phyloP scores from a whole-genome alignment of 2,888 invertebrate species.

The Eutolmus rufibarbis region DNA sequence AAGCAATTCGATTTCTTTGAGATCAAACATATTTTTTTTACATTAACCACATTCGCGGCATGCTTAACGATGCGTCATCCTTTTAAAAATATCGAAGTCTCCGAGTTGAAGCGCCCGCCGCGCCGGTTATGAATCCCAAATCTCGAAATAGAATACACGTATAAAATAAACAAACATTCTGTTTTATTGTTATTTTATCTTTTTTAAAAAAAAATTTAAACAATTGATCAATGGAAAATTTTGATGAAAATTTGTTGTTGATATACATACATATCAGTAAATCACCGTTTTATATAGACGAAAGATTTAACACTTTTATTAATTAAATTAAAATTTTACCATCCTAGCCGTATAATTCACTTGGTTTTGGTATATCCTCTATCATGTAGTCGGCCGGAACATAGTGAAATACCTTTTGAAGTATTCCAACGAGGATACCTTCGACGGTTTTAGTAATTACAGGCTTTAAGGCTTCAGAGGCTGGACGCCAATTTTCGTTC shows the following conservation, averaged over 20 bases:
- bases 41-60: not conserved
- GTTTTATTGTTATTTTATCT: not conserved
- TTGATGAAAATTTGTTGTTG: not conserved
- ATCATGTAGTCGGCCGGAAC: constrained; percentile 74
- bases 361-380: constrained; percentile 65
- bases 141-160: not conserved
- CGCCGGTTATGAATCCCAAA: not conserved
- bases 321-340: not conserved
- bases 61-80: not conserved
- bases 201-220: not conserved
- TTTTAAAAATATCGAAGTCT: not conserved
- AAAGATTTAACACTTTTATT: not conserved
- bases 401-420: constrained; percentile 71
- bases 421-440: constrained; percentile 70
- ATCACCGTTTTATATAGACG: not conserved
- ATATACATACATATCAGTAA: not conserved
- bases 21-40: not conserved
- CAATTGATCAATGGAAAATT: not conserved
- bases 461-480: constrained; percentile 71
- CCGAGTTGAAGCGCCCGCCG: not conserved
- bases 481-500: constrained; percentile 75
- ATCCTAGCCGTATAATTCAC: constrained; percentile 51
- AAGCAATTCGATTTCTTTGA: not conserved
- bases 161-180: not conserved
- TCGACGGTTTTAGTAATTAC: constrained; percentile 72